Evolutionary conservation across 1,140 invertebrate genomes (phyloP).

Genomic region (Cecropterus lyciades): DNA sequence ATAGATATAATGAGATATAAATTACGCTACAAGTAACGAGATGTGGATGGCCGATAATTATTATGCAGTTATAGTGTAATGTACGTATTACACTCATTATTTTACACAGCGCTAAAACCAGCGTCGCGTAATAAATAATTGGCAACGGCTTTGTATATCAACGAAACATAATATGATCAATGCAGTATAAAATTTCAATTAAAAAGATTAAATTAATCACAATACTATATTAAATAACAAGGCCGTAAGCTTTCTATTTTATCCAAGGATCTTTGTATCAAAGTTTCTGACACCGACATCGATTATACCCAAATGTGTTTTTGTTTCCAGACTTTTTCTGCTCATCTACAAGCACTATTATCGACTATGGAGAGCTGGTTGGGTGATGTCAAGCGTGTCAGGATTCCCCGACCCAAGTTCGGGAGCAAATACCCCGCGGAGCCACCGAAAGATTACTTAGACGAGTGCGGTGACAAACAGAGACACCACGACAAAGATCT

Average conservation of each 20-base stretch:
- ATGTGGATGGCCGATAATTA: constrained; percentile 3
- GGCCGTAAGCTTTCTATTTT: constrained; percentile 7
- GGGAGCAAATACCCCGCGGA: constrained; percentile 87
- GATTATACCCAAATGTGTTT: background rate
- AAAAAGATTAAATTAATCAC: background rate
- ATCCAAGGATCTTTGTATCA: background rate
- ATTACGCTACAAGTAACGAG: constrained; percentile 21
- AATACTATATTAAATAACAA: constrained; percentile 1
- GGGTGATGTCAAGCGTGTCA: constrained; percentile 91
- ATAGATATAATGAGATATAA: constrained; percentile 32
- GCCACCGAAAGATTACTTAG: constrained; percentile 88
- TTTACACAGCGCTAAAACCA: background rate
- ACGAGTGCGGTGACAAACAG: constrained; percentile 78
- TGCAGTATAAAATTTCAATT: background rate
- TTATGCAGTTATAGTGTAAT: background rate
- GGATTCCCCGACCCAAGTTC: constrained; percentile 93
- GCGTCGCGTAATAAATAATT: background rate
- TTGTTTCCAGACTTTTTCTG: constrained; percentile 6
- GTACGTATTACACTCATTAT: background rate
- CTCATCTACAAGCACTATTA: background rate
- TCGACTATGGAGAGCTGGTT: constrained; percentile 92
- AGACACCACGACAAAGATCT: constrained; percentile 83
- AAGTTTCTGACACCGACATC: background rate
- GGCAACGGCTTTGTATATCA: background rate
- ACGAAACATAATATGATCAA: background rate